Evolutionary conservation across 2,888 invertebrate species (phyloP), one percentile per base, ranked within the genome.

Genomic region (Encarsia formosa): DNA sequence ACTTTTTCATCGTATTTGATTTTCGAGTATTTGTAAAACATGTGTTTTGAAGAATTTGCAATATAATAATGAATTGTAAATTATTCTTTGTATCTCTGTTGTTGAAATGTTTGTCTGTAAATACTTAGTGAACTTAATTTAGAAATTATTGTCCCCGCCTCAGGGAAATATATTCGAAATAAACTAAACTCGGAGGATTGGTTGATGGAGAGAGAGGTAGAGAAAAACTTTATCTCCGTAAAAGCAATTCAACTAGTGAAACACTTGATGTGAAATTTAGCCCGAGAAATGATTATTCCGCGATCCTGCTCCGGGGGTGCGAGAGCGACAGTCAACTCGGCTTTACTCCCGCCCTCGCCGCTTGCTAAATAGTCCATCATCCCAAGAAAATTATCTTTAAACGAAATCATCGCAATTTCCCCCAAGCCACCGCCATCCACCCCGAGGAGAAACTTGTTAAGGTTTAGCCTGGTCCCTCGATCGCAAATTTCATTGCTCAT

Each of bases 331-430:
- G 20, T 20, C 16, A 16, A 19, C 37, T 19, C 6, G 5, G 35
- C 37, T 9, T 37, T 37, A 19, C 20, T 4, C 37, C 4, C 11
- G 37, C 11, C 37, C n/a, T n/a, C n/a, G n/a, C n/a, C n/a, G n/a
- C n/a, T n/a, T n/a, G n/a, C n/a, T n/a, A n/a, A n/a, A 26, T 20
- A 37, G 48, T 19, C 46, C 51, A 46, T 51, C 51, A 51, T 29
- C 41, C 51, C 4, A 29, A 11, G 23, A 37, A 46, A 32, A 51
- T 51, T 46, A 51, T 51, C 51, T 22, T 31, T 5, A 46, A 51
- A 51, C 46, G 20, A 41, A 51, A 29, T 51, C 41, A 41, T 46
- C 37, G 51, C 51, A 45, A 51, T 51, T 45, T 34, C 20, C 11
- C 15, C n/a, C 16, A 5, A 11, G 40, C 24, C 11, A 9, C 13